phyloP scores from a whole-genome alignment of 2,113 vertebrate genomes.

The Chaetorhynchus papuensis region DNA sequence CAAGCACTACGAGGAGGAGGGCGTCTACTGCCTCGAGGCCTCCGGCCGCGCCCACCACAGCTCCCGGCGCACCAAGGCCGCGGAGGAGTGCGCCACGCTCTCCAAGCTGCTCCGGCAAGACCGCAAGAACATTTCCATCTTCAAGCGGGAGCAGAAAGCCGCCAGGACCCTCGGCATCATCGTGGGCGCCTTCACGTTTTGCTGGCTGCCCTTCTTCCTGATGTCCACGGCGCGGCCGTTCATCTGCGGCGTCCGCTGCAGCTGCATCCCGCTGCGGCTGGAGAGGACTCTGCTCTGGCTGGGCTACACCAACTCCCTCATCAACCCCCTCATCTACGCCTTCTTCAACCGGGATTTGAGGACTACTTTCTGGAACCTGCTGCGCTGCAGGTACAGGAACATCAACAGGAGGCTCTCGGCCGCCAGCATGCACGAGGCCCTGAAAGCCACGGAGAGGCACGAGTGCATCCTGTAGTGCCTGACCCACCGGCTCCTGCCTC shows the following conservation, averaged over 20 bases:
- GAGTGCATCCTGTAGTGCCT: constrained; percentile 70
- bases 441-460: constrained; percentile 72
- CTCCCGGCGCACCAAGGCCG: constrained; percentile 47
- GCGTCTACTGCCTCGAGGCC: constrained; percentile 56
- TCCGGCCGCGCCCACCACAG: constrained; percentile 34
- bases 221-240: constrained; percentile 73
- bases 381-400: constrained; percentile 74
- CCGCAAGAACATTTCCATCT: constrained; percentile 76
- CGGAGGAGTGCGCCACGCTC: constrained; percentile 66
- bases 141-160: constrained; percentile 76
- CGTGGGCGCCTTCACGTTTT: constrained; percentile 70
- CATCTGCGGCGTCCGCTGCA: constrained; percentile 69
- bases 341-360: constrained; percentile 76
- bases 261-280: constrained; percentile 71
- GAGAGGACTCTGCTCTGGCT: constrained; percentile 76
- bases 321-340: constrained; percentile 76
- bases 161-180: constrained; percentile 75
- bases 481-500: background rate
- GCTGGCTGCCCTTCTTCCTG: constrained; percentile 76
- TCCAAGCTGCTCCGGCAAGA: constrained; percentile 72
- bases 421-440: constrained; percentile 74
- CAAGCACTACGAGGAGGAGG: constrained; percentile 49
- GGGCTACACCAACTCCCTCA: constrained; percentile 75
- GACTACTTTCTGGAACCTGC: constrained; percentile 77
- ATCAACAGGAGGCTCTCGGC: constrained; percentile 75